These are phyloP conservation scores for Scortum barcoo DNA, from an alignment of 2,113 vertebrate species.

Conservation along the genomic window DNA sequence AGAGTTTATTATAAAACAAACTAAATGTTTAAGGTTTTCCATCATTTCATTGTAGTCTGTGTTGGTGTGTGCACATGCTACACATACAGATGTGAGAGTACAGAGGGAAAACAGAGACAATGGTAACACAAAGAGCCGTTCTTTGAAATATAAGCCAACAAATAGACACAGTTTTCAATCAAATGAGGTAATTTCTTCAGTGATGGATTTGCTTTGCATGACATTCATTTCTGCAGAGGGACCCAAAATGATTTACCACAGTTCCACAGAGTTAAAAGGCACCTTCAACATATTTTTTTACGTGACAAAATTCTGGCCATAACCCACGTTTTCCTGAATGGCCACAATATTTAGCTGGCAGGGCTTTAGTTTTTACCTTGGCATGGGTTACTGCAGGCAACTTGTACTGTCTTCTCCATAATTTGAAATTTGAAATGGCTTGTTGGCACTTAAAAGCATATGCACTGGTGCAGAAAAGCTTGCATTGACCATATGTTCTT, in stretches of 20 bases:
- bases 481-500: conserved; percentile 40
- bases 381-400: conserved; percentile 15
- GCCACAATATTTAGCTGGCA: conserved; percentile 28
- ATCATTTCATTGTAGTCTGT: not conserved
- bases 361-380: conserved; percentile 26
- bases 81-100: conserved; percentile 1
- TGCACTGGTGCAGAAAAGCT: conserved; percentile 24
- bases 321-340: conserved; percentile 27
- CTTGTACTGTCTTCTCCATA: conserved; percentile 14
- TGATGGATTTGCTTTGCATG: conserved; percentile 1
- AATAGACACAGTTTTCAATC: not conserved
- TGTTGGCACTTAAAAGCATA: conserved; percentile 22
- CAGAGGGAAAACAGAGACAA: not conserved
- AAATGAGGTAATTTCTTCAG: not conserved
- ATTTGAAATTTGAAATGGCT: conserved; percentile 46
- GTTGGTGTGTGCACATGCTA: not conserved
- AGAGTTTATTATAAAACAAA: not conserved
- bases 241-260: conserved; percentile 1
- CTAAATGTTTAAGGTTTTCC: not conserved
- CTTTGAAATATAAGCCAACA: not conserved
- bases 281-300: conserved; percentile 28
- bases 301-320: conserved; percentile 31
- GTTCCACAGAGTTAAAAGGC: conserved; percentile 16
- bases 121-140: not conserved
- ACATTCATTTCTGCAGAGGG: not conserved